Percentiles rank a stretch among this genome's conserved stretches.
Conservation (phyloP, 2,797 vertebrate genomes). For the Periparus ater region DNA sequence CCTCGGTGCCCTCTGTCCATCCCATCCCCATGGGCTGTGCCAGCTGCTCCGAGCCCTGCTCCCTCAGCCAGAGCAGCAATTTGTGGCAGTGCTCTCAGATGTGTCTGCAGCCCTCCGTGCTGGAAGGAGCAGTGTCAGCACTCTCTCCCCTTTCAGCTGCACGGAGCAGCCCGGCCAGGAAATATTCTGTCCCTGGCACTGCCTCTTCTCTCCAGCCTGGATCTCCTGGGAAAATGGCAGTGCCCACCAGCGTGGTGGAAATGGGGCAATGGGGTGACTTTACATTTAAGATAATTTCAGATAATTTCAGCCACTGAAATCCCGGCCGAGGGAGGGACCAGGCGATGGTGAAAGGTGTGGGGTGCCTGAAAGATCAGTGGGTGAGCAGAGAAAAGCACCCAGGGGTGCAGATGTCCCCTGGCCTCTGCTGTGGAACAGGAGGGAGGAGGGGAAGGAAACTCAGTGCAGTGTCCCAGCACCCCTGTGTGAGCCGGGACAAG, state of each 20-base stretch:
- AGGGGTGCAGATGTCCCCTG: neutral
- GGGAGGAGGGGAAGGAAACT: neutral
- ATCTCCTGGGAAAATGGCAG: neutral
- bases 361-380: neutral
- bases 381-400: no score
- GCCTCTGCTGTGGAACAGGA: neutral
- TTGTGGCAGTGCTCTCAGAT: accelerated
- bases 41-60: neutral
- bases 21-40: neutral
- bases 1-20: accelerated
- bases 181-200: neutral
- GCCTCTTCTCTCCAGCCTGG: neutral
- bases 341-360: accelerated
- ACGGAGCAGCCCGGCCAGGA: neutral
- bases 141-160: neutral
- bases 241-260: accelerated
- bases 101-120: neutral
- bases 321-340: neutral
- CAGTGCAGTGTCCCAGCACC: neutral
- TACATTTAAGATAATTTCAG: no score
- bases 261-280: no score
- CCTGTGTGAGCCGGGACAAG: accelerated
- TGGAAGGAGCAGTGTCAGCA: neutral
- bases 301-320: neutral
- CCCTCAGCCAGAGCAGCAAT: neutral